These are phyloP conservation scores for Tenthredo notha DNA, from an alignment of 2,888 invertebrate genomes.

Conservation along the genomic window DNA sequence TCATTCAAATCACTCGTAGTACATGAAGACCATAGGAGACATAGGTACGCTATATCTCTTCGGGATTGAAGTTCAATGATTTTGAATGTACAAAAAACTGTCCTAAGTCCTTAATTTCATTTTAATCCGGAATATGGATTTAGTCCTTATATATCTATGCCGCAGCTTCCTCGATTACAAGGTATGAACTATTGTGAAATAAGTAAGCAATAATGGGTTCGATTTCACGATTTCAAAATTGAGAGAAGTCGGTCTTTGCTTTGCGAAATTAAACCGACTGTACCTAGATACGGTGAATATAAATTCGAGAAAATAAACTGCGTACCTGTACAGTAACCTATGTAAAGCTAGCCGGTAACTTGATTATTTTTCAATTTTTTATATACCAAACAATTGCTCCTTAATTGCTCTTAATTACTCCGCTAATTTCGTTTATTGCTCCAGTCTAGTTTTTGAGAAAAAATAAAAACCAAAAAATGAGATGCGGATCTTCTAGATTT, in stretches of 20 bases:
- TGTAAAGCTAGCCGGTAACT: no score
- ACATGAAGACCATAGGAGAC: neutral
- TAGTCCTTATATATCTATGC: neutral
- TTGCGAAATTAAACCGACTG: neutral
- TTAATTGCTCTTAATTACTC: no score
- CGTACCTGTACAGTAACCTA: neutral
- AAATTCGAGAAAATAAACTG: neutral
- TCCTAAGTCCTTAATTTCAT: neutral
- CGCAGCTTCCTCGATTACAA: neutral
- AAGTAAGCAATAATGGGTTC: neutral
- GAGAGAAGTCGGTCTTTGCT: neutral
- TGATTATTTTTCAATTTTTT: no score
- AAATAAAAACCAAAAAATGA: no score
- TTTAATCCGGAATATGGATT: neutral
- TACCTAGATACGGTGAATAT: slow-evolving; percentile 10
- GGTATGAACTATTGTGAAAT: neutral
- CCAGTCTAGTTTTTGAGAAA: no score
- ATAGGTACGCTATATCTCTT: neutral
- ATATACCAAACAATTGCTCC: no score
- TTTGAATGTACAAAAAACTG: neutral
- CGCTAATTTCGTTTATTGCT: no score
- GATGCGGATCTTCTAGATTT: no score
- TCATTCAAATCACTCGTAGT: neutral
- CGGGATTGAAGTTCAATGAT: neutral
- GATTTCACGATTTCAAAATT: neutral